Evolutionary conservation across 1,140 invertebrate genomes (phyloP).

Genomic region (Leptinotarsa defecta): DNA sequence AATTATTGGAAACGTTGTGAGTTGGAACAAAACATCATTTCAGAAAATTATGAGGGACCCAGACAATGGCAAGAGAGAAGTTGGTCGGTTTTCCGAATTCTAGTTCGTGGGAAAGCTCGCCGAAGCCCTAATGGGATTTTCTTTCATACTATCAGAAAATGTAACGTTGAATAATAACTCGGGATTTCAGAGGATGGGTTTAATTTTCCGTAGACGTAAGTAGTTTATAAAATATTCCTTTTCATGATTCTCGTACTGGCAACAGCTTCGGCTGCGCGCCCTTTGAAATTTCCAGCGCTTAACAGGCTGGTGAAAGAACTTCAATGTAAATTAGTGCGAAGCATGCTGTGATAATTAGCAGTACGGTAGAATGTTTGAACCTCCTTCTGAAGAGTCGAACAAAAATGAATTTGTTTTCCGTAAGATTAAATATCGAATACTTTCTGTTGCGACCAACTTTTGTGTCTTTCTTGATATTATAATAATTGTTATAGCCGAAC

Average conservation of each 20-base stretch:
- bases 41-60: neutral
- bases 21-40: slow-evolving; percentile 6
- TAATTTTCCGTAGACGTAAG: neutral
- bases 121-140: neutral
- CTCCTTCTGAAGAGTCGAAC: too few relatives aligned
- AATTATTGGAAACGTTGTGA: neutral
- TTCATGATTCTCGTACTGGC: neutral
- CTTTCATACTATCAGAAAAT: neutral
- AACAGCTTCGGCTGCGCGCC: neutral
- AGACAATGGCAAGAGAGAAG: slow-evolving; percentile 2
- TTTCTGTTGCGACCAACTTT: too few relatives aligned
- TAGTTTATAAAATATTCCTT: slow-evolving; percentile 9
- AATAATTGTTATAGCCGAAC: too few relatives aligned
- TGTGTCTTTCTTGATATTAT: too few relatives aligned
- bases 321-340: too few relatives aligned
- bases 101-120: neutral
- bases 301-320: too few relatives aligned
- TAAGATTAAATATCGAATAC: too few relatives aligned
- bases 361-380: too few relatives aligned
- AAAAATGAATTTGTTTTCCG: too few relatives aligned
- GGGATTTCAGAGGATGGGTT: neutral
- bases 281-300: neutral
- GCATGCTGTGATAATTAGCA: too few relatives aligned
- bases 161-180: neutral
- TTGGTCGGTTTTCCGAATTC: neutral